Conservation (phyloP, 2,113 vertebrate genomes). For the Spea multiplicata region DNA sequence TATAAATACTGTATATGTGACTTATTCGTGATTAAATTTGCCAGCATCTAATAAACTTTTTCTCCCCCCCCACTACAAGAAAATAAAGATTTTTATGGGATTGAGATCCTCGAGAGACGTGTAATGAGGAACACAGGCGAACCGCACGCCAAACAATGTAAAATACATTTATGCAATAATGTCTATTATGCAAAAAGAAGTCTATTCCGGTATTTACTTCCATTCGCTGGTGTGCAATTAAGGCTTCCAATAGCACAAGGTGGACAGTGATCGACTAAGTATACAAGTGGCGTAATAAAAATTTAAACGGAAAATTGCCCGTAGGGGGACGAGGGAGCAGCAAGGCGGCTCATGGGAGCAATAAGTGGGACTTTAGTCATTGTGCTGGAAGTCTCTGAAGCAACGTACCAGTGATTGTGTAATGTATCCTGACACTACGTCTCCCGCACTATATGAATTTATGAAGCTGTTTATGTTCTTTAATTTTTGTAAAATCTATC, state of each 20-base stretch:
- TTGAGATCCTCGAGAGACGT: conserved; percentile 20
- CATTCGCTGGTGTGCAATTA: conserved; percentile 46
- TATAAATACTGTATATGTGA: background rate
- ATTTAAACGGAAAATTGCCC: conserved; percentile 45
- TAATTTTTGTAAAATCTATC: conserved; percentile 30
- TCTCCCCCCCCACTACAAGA: conserved; percentile 4
- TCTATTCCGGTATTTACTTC: conserved; percentile 41
- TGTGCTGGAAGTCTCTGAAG: conserved; percentile 42
- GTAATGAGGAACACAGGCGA: conserved; percentile 39
- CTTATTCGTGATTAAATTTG: conserved; percentile 14
- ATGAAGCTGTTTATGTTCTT: conserved; percentile 42
- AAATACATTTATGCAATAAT: conserved; percentile 41
- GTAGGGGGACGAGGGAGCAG: conserved; percentile 39
- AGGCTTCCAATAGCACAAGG: conserved; percentile 44
- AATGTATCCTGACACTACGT: conserved; percentile 44
- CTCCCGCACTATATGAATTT: conserved; percentile 36
- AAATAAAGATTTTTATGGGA: conserved; percentile 24
- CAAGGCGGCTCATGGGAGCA: conserved; percentile 37
- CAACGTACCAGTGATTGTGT: conserved; percentile 43
- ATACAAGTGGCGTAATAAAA: conserved; percentile 46
- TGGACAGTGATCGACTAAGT: conserved; percentile 48
- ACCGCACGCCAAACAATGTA: conserved; percentile 38
- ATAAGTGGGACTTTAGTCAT: conserved; percentile 45
- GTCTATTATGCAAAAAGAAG: conserved; percentile 47
- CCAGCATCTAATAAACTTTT: conserved; percentile 30